phyloP scores from a whole-genome alignment of 1,140 invertebrate genomes.

The Hormaphis cornu region DNA sequence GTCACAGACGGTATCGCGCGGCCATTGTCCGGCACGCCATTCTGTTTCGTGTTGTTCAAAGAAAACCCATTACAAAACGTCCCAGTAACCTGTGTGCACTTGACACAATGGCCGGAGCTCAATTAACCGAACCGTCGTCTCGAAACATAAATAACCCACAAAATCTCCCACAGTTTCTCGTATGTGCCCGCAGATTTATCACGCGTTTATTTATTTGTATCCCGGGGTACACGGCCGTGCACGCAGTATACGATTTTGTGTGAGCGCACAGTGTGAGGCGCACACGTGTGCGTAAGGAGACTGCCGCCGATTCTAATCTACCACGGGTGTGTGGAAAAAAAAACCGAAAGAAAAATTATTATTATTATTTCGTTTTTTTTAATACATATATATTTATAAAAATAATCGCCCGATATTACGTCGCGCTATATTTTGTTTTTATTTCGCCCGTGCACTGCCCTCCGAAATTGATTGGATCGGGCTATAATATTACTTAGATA shows the following conservation, averaged over 20 bases:
- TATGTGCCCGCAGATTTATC: not conserved
- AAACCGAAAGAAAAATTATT: no score
- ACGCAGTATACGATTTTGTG: no score
- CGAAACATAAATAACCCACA: not conserved
- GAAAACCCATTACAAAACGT: not conserved
- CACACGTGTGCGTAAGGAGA: not conserved
- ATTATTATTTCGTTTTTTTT: no score
- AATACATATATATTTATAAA: no score
- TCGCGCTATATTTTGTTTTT: not conserved
- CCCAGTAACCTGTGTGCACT: no score
- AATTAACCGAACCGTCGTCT: constrained; percentile 25
- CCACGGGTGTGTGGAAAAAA: no score
- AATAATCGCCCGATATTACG: no score
- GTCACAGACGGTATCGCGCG: constrained; percentile 1
- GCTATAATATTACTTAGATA: no score
- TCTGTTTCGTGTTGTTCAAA: constrained; percentile 6
- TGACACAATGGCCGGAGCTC: not conserved
- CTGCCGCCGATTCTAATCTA: no score
- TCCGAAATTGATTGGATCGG: constrained; percentile 13
- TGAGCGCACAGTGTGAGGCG: no score
- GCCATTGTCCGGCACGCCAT: not conserved
- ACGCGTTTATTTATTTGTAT: not conserved
- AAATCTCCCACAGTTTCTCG: not conserved
- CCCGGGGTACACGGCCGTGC: no score
- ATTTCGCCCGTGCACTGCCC: not conserved